These are phyloP conservation scores for Phortica magna DNA, from an alignment of 2,888 invertebrate genomes.

Conservation along the genomic window DNA sequence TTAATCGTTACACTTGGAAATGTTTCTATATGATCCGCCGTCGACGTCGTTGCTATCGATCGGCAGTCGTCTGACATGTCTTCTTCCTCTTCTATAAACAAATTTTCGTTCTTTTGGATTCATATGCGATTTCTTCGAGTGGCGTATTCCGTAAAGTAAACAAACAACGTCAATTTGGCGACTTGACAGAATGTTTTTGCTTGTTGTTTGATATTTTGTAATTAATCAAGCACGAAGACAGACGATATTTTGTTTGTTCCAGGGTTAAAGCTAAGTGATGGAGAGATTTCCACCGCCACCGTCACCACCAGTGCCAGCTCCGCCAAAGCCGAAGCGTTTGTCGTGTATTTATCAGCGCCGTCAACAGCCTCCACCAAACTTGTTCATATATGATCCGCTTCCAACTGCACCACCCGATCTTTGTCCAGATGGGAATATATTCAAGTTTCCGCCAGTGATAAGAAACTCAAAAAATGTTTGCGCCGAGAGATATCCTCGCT, in stretches of 20 bases:
- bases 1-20: constrained; percentile 68
- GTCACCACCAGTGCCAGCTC: constrained; percentile 45
- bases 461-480: constrained; percentile 53
- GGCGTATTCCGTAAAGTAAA: constrained; percentile 62
- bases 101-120: constrained; percentile 60
- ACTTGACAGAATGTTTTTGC: constrained; percentile 13
- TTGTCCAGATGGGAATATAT: constrained; percentile 65
- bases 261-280: background rate
- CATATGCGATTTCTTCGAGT: constrained; percentile 59
- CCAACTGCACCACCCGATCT: constrained; percentile 72
- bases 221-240: constrained; percentile 20
- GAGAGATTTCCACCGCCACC: constrained; percentile 49
- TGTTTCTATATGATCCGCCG: constrained; percentile 18
- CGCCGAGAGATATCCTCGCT: background rate
- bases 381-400: constrained; percentile 61
- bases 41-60: background rate
- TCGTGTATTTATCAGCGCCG: constrained; percentile 43
- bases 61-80: constrained; percentile 53
- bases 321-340: constrained; percentile 60
- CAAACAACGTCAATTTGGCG: constrained; percentile 53
- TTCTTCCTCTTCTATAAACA: constrained; percentile 71
- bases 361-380: constrained; percentile 31
- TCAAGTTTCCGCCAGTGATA: constrained; percentile 68
- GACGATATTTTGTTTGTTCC: background rate
- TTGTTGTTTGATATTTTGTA: constrained; percentile 10